Conservation (phyloP, 2,113 vertebrate genomes). For the Candoia aspera region DNA sequence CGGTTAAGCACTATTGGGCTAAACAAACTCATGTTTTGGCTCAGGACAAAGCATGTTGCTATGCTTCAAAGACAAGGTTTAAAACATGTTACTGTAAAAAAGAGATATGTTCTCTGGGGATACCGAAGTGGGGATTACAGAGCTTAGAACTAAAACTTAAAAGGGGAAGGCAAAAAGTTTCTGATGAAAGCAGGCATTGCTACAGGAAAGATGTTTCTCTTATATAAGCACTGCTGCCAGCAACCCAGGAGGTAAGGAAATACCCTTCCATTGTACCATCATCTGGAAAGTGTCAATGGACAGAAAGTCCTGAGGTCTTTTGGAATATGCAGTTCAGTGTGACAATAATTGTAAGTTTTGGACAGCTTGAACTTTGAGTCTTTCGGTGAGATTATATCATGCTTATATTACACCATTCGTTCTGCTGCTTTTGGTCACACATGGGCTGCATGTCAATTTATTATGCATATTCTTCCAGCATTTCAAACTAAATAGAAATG, state of each 20-base stretch:
- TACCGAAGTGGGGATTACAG: not conserved
- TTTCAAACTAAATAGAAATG: conserved; percentile 48
- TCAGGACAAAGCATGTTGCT: not conserved
- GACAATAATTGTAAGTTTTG: conserved; percentile 41
- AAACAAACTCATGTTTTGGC: not conserved
- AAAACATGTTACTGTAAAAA: not conserved
- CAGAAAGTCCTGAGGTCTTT: not conserved
- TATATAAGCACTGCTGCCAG: not conserved
- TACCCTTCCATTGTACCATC: not conserved
- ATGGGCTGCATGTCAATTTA: conserved; percentile 38
- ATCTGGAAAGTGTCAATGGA: not conserved
- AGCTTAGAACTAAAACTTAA: not conserved
- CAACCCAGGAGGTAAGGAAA: not conserved
- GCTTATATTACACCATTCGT: conserved; percentile 40
- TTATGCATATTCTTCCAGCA: conserved; percentile 44
- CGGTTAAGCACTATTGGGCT: not conserved
- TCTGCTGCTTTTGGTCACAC: conserved; percentile 46
- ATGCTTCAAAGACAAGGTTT: not conserved
- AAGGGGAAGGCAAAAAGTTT: not conserved
- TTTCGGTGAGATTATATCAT: conserved; percentile 40
- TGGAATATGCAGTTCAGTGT: conserved; percentile 52
- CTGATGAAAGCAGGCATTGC: not conserved
- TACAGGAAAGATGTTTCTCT: not conserved
- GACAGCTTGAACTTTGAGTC: conserved; percentile 17
- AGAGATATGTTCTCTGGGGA: no score